phyloP scores from a whole-genome alignment of 2,797 vertebrate genomes.

The Loris lydekkerianus region DNA sequence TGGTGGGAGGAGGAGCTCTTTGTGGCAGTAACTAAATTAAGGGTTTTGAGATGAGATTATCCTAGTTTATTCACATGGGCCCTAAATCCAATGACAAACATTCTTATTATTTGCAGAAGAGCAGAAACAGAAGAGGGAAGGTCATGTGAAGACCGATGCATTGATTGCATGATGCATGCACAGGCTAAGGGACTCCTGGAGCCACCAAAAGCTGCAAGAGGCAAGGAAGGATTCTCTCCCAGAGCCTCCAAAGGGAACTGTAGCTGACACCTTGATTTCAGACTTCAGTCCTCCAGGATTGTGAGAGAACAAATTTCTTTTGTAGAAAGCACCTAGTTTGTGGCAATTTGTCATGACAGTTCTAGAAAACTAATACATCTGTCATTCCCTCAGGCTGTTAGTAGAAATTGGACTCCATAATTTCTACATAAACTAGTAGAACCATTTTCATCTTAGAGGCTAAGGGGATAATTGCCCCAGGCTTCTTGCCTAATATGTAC shows the following conservation, averaged over 20 bases:
- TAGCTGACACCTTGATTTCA: neutral
- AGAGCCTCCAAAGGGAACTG: neutral
- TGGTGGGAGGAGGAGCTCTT: neutral
- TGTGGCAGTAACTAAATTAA: conserved; percentile 1
- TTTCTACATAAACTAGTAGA: neutral
- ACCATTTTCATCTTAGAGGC: conserved; percentile 28
- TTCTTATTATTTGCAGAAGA: neutral
- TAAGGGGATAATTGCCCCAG: neutral
- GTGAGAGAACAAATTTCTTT: neutral
- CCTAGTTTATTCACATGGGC: neutral
- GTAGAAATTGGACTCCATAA: neutral
- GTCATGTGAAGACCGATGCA: neutral
- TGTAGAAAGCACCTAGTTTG: neutral
- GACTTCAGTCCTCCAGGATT: neutral
- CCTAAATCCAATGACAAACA: neutral
- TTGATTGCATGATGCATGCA: neutral
- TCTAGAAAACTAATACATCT: neutral
- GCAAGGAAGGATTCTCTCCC: neutral
- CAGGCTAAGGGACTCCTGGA: neutral
- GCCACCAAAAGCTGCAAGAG: neutral
- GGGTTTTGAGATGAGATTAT: neutral
- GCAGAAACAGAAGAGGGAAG: neutral
- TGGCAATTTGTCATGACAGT: neutral
- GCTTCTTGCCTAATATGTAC: neutral
- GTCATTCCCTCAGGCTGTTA: neutral